phyloP scores from a whole-genome alignment of 2,797 vertebrate genomes.

The Crenuchus spilurus region DNA sequence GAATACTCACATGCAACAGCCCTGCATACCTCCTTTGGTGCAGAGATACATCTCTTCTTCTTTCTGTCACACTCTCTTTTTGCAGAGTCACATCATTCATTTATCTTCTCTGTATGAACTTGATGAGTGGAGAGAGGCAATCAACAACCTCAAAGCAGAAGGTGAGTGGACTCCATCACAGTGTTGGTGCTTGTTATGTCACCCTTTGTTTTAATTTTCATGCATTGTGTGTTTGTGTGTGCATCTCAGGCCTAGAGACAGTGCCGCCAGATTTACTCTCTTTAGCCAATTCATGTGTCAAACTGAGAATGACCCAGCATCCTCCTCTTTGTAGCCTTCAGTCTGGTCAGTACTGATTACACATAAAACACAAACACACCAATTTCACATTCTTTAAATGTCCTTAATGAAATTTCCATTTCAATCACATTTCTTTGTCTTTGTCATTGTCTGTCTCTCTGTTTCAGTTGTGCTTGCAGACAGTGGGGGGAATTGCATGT shows the following conservation, averaged over 20 bases:
- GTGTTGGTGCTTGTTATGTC: neutral
- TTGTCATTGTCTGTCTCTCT: conserved; percentile 37
- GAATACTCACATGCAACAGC: too few species aligned
- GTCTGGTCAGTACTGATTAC: conserved; percentile 60
- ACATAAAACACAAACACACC: conserved; percentile 11
- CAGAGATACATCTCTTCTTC: neutral
- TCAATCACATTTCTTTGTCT: neutral
- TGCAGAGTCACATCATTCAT: conserved; percentile 72
- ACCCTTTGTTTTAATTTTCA: neutral
- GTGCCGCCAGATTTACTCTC: conserved; percentile 78
- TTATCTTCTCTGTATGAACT: conserved; percentile 73
- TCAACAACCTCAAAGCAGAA: conserved; percentile 68
- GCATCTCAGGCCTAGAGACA: conserved; percentile 68
- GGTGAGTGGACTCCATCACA: conserved; percentile 63
- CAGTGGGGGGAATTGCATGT: conserved; percentile 50
- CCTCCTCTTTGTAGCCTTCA: conserved; percentile 65
- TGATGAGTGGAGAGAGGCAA: conserved; percentile 75
- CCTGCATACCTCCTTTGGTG: neutral
- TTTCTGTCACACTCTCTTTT: neutral
- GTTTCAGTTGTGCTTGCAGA: conserved; percentile 46
- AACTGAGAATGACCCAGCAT: conserved; percentile 80
- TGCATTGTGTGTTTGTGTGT: conserved; percentile 17
- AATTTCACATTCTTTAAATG: neutral
- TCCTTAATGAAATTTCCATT: neutral
- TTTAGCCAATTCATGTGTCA: conserved; percentile 76